These are phyloP conservation scores for Physella acuta DNA, from an alignment of 1,140 invertebrate genomes.

Conservation along the genomic window DNA sequence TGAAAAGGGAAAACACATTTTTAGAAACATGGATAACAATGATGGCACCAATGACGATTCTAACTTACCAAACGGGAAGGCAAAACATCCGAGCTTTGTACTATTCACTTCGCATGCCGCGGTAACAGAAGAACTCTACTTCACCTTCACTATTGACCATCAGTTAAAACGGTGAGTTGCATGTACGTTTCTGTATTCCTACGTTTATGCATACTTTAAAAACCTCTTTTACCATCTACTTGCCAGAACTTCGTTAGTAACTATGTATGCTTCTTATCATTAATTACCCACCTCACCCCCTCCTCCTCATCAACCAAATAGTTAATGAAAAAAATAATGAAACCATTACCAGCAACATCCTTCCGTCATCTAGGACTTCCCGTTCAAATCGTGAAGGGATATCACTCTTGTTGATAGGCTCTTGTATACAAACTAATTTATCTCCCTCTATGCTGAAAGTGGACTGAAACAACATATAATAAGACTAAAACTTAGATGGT, in stretches of 20 bases:
- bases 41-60: no score
- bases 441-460: conserved; percentile 46
- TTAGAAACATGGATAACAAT: no score
- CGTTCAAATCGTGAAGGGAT: conserved; percentile 40
- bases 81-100: no score
- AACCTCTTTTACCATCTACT: not conserved
- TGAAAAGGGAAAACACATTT: conserved; percentile 3
- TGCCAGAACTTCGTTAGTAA: not conserved
- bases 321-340: not conserved
- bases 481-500: no score
- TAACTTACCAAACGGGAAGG: no score
- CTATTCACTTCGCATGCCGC: no score
- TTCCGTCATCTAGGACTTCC: conserved; percentile 41
- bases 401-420: conserved; percentile 34
- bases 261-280: not conserved
- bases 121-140: no score
- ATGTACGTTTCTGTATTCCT: not conserved
- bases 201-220: not conserved
- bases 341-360: conserved; percentile 42
- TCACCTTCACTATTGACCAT: no score
- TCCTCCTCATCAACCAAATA: not conserved
- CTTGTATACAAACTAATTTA: conserved; percentile 48
- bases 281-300: not conserved
- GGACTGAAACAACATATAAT: conserved; percentile 42
- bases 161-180: not conserved